Evolutionary conservation across 1,140 invertebrate species (phyloP), one percentile per base, ranked within the genome.

Genomic region (Palaemon carinicauda): DNA sequence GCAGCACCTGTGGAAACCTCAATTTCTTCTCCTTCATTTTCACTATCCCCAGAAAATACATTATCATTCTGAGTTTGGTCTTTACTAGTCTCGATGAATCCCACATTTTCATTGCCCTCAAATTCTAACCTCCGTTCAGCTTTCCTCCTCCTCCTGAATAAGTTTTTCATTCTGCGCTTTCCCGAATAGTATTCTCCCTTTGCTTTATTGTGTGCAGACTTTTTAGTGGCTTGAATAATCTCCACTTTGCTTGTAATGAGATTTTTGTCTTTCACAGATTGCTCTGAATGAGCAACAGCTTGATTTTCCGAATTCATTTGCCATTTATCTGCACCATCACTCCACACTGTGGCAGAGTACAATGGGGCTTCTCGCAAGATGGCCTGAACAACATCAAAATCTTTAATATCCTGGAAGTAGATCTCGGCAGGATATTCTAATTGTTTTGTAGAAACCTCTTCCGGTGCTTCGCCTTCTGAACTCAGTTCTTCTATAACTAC

Each of bases 281-380:
- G 12, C 24, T 21, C n/a, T 14, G 21, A 21, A 69, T 14, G 60
- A 69, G 60, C 60, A 21, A 1, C 60, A 21, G 12, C 60, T 14
- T 29, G 0, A n/a, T 21, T 29, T 14, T n/a, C n/a, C 9, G 21
- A 24, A 4, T 33, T 51, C n/a, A 21, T 17, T 2, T 12, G 51
- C 41, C 19, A n/a, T 3, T 78, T 51, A 51, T n/a, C 33, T 7
- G 24, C 54, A 14, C 77, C 83, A n/a, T 79, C 60, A 50, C 83
- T 86, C 83, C 83, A 86, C 0, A 52, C 24, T 52, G 83, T 80
- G 3, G 83, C 41, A 0, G 83, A 80, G 83, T 86, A 86, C 21
- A n/a, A 19, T 12, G 77, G 77, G 12, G 54, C 83, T 19, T 71
- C 29, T 31, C 33, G 31, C 21, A 86, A 65, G 56, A 86, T 79